Evolutionary conservation across 2,888 invertebrate species (phyloP), one percentile per base, ranked within the genome.

Genomic region (Onchidella celtica): DNA sequence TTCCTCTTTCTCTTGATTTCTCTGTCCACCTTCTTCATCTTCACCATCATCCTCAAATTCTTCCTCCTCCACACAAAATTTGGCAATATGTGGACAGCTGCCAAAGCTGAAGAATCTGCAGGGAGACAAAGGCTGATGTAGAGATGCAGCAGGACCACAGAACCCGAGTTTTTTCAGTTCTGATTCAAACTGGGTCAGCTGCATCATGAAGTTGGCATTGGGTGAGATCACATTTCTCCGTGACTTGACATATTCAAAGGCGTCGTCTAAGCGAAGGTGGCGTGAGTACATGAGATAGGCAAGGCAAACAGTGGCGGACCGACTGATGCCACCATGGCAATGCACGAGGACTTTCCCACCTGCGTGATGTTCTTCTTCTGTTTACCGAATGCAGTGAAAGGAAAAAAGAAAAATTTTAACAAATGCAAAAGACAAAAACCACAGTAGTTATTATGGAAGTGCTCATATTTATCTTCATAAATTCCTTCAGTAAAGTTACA

Each of bases 151-250:
- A 3, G 74, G 29, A 1, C n/a, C 79, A 72, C 32, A 83, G 73
- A 63, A 70, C 6, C 65, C 80, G 65, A 75, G 83, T 34, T 11
- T 81, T 57, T 78, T 70, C 27, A 87, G 79, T 76, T 88, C 87
- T 27, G 85, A 86, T 82, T 92, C 92, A 81, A 92, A 93, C 76
- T 91, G 88, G 36, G 90, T 85, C 14, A 93, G 87, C 84, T 93
- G 93, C 81, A 91, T 91, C 93, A 93, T 93, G 88, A 93, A 93
- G 86, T 92, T 93, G 74, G 93, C 89, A 86, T 93, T 93, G n/a
- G 93, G 93, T n/a, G 93, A 93, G 73, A 93, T 93, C 81, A 92
- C 89, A 74, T 87, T 86, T 36, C 93, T 90, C 24, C 91, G 86
- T 21, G 90, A 87, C 81, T 91, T 91, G 80, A 93, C 92, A 83